Conservation (phyloP, 2,797 vertebrate species). For the Myotis planiceps region DNA sequence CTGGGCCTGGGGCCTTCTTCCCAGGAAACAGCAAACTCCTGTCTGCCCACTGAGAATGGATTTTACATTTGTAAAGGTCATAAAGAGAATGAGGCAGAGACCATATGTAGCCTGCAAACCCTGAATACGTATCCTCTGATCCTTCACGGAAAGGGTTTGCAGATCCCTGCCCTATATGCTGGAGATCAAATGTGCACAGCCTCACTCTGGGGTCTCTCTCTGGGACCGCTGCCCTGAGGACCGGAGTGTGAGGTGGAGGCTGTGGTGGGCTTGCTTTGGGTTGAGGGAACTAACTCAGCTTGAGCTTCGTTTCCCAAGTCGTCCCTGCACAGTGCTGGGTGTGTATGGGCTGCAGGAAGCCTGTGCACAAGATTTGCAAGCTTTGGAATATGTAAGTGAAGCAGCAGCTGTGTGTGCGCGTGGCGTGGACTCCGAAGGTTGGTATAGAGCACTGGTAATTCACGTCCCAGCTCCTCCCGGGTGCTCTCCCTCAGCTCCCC, state of each 20-base stretch:
- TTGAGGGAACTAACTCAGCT: not conserved
- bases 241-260: not conserved
- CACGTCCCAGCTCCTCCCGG: fast-evolving
- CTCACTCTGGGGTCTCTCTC: not conserved
- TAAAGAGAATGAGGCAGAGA: slow-evolving; percentile 28
- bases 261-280: not conserved
- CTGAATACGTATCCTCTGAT: not conserved
- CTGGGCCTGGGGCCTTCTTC: not conserved
- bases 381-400: not conserved
- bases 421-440: not conserved
- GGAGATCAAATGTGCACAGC: not conserved
- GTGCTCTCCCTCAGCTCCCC: not conserved
- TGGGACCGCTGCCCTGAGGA: not conserved
- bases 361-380: not conserved
- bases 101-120: not conserved
- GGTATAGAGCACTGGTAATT: not conserved
- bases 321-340: not conserved
- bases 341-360: not conserved
- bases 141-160: not conserved
- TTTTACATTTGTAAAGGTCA: slow-evolving; percentile 1
- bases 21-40: not conserved
- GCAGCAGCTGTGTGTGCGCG: not conserved
- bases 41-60: not conserved
- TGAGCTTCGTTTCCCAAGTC: not conserved
- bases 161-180: too few relatives aligned